Percentiles rank a stretch among this genome's conserved stretches.
Conservation (phyloP, 2,888 invertebrate species). For the Heliconius charithonia region DNA sequence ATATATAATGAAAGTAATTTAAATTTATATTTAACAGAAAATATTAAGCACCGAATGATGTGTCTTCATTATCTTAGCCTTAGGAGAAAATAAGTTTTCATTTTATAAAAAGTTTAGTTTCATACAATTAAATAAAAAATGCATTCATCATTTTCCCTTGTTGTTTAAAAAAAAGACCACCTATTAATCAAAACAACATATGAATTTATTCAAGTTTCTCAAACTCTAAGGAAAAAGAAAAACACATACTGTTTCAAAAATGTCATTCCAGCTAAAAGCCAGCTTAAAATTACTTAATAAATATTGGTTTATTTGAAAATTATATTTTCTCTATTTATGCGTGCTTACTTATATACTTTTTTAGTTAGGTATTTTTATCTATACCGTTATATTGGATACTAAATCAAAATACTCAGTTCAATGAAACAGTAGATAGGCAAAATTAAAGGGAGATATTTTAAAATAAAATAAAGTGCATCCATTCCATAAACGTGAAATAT, state of each 20-base stretch:
- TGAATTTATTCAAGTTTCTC: too few species aligned
- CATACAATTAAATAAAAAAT: neutral
- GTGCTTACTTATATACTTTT: neutral
- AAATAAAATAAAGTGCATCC: constrained; percentile 10
- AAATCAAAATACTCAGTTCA: neutral
- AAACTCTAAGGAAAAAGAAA: too few species aligned
- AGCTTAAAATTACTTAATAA: neutral
- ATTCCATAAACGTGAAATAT: constrained; percentile 30
- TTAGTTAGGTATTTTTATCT: neutral
- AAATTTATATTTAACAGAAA: neutral
- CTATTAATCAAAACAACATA: too few species aligned
- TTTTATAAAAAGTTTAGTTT: too few species aligned
- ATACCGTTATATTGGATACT: neutral
- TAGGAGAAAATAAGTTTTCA: too few species aligned
- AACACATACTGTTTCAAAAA: too few species aligned
- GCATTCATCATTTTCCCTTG: neutral
- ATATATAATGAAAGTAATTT: too few species aligned
- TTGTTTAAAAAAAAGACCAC: too few species aligned
- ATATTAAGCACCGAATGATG: neutral
- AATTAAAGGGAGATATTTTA: constrained; percentile 9
- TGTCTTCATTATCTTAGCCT: neutral
- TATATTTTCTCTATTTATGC: neutral
- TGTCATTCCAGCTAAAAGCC: too few species aligned
- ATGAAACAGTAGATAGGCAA: constrained; percentile 12
- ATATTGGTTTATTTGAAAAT: neutral